Conservation (phyloP, 2,797 vertebrate species). For the Oryzias sinensis region DNA sequence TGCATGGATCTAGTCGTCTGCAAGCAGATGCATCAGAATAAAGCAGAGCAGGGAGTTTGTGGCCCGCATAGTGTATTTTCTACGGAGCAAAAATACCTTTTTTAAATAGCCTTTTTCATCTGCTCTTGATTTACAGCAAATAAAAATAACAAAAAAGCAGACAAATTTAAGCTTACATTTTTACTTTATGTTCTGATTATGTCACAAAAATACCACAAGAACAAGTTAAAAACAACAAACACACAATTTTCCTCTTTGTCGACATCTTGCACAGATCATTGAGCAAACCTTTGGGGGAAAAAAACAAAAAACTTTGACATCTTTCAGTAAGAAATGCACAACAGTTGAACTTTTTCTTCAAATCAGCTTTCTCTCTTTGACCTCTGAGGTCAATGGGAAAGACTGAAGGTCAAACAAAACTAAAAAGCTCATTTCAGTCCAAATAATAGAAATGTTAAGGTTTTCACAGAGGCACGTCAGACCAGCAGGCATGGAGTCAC, state of each 20-base stretch:
- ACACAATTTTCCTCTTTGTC: slow-evolving; percentile 12
- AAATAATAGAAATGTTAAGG: slow-evolving; percentile 57
- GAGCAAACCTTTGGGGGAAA: slow-evolving; percentile 37
- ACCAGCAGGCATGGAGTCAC: slow-evolving; percentile 47
- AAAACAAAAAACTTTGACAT: slow-evolving; percentile 47
- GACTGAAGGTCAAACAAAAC: slow-evolving; percentile 41
- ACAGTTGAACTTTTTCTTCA: slow-evolving; percentile 39
- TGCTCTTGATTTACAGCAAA: too few relatives aligned
- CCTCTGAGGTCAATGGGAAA: slow-evolving; percentile 9
- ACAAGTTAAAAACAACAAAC: too few relatives aligned
- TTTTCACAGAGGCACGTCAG: slow-evolving; percentile 54
- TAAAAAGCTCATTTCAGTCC: slow-evolving; percentile 24
- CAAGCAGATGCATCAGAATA: too few relatives aligned
- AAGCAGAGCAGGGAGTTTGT: too few relatives aligned
- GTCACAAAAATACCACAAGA: too few relatives aligned
- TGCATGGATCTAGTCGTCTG: too few relatives aligned
- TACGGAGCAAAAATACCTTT: too few relatives aligned
- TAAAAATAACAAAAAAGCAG: too few relatives aligned
- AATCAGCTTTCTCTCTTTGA: slow-evolving; percentile 28
- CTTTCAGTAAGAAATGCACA: slow-evolving; percentile 44
- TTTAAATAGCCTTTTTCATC: too few relatives aligned
- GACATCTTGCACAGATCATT: slow-evolving; percentile 29
- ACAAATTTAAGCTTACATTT: too few relatives aligned
- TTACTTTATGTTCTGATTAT: too few relatives aligned
- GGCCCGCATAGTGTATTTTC: too few relatives aligned